Conservation (phyloP, 2,797 vertebrate genomes). For the Cygnus olor region DNA sequence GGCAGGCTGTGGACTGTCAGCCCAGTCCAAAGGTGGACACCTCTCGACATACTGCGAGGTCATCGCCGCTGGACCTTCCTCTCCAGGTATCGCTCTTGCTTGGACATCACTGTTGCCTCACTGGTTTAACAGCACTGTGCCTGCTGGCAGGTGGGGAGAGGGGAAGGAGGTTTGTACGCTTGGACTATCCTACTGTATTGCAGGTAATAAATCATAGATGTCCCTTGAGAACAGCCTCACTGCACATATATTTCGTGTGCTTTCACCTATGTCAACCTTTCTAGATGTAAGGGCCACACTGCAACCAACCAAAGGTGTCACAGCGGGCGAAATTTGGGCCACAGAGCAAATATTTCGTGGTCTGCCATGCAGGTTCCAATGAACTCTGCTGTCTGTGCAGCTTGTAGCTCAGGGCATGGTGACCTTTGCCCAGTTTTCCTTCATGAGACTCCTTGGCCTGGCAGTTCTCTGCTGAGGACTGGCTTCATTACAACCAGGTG, state of each 20-base stretch:
- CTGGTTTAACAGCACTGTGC: background rate
- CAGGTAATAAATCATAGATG: background rate
- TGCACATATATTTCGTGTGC: background rate
- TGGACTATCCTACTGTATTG: background rate
- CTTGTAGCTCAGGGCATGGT: rapidly evolving
- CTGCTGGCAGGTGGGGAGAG: background rate
- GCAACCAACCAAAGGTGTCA: background rate
- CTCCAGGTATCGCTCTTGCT: background rate
- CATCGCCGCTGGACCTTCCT: background rate
- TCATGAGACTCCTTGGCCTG: background rate
- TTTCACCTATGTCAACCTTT: background rate
- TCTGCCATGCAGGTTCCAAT: background rate
- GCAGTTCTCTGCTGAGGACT: background rate
- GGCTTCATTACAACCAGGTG: rapidly evolving
- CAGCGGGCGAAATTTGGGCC: background rate
- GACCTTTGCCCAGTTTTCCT: background rate
- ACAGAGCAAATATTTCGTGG: background rate
- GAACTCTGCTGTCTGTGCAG: background rate
- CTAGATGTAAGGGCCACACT: background rate
- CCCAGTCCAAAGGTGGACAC: rapidly evolving
- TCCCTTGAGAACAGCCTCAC: background rate
- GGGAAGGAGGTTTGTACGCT: rapidly evolving
- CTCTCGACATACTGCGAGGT: rapidly evolving
- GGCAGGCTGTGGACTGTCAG: background rate
- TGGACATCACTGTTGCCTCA: rapidly evolving